These are phyloP conservation scores for Ciconia stormi DNA, from an alignment of 2,113 vertebrate species.

Conservation along the genomic window DNA sequence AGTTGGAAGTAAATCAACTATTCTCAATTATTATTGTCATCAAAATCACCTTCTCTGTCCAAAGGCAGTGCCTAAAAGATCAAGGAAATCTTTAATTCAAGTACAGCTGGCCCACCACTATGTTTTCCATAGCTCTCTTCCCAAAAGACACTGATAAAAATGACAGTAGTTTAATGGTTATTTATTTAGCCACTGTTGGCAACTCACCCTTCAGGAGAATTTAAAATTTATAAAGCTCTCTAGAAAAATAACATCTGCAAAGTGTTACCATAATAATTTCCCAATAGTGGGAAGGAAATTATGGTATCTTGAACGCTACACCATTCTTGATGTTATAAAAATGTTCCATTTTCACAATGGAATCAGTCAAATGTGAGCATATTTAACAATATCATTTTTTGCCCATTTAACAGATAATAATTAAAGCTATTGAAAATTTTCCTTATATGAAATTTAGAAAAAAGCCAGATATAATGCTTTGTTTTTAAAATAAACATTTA, in stretches of 20 bases:
- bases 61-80: neutral
- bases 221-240: neutral
- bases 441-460: neutral
- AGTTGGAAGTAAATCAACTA: neutral
- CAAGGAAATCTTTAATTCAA: neutral
- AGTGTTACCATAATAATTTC: slow-evolving; percentile 10
- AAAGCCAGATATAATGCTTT: neutral
- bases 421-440: neutral
- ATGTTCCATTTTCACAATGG: neutral
- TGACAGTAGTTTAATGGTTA: neutral
- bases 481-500: neutral
- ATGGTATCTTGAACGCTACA: neutral
- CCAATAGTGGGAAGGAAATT: neutral
- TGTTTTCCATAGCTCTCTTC: neutral
- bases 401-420: neutral
- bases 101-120: neutral
- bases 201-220: neutral
- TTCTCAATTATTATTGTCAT: neutral
- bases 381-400: neutral
- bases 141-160: slow-evolving; percentile 13
- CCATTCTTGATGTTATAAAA: neutral
- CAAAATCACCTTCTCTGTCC: slow-evolving; percentile 12
- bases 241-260: slow-evolving; percentile 17
- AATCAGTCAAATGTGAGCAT: neutral
- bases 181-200: slow-evolving; percentile 17